phyloP scores from a whole-genome alignment of 2,888 invertebrate species.

The Drosophila stalkeri region DNA sequence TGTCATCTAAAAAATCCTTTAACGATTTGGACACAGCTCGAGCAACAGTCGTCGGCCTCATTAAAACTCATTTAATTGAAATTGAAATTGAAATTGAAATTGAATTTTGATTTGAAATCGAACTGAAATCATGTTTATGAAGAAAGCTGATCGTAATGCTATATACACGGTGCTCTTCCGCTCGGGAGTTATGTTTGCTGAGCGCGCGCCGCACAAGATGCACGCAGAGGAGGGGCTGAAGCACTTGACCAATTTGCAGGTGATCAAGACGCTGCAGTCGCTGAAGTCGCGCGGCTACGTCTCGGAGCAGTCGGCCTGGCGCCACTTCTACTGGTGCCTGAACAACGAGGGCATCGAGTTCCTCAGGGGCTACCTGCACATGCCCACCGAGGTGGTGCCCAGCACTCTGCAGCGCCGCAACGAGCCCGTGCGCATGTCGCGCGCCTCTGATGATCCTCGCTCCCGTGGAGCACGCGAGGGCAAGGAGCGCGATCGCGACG shows the following conservation, averaged over 20 bases:
- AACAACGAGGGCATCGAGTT: conserved; percentile 50
- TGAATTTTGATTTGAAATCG: not conserved
- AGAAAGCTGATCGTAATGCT: conserved; percentile 30
- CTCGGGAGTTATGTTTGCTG: conserved; percentile 45
- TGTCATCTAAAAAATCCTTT: not conserved
- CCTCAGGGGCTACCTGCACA: conserved; percentile 29
- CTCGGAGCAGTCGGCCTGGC: conserved; percentile 42
- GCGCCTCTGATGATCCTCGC: conserved; percentile 25
- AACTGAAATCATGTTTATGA: conserved; percentile 26
- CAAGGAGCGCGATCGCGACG: conserved; percentile 39
- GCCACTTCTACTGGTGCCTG: conserved; percentile 48
- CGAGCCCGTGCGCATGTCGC: conserved; percentile 39
- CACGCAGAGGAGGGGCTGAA: conserved; percentile 34
- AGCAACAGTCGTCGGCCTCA: not conserved
- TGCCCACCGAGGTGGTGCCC: conserved; percentile 31
- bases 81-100: not conserved
- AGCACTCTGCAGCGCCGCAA: conserved; percentile 42
- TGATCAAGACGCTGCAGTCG: conserved; percentile 47
- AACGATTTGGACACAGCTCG: not conserved
- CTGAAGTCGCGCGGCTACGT: conserved; percentile 47
- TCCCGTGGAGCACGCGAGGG: conserved; percentile 24
- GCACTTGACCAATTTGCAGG: conserved; percentile 44
- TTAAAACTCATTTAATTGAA: too few species aligned
- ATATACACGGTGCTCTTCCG: conserved; percentile 39
- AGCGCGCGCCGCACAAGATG: conserved; percentile 26